These are phyloP conservation scores for Clytia hemisphaerica DNA, from an alignment of 30 jellyfish, hydroid and myxozoan species.

Conservation along the genomic window DNA sequence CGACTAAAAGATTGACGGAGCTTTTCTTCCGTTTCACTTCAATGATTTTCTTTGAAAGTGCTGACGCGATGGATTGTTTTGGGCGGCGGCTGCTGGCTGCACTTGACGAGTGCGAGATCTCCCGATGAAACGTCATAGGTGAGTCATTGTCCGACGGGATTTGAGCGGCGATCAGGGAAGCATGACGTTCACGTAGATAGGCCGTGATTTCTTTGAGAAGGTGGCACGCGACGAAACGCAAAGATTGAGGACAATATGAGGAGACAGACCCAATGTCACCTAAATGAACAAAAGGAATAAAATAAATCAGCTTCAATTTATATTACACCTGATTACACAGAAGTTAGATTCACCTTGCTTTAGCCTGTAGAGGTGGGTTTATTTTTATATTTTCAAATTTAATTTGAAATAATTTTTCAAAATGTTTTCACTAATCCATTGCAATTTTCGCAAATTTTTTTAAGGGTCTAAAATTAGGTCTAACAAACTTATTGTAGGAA, in stretches of 20 bases:
- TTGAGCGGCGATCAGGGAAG: no score
- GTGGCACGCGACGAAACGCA: constrained; percentile 70
- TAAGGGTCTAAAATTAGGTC: no score
- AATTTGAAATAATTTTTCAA: no score
- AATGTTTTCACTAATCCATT: no score
- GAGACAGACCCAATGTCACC: constrained; percentile 54
- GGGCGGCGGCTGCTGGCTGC: neutral
- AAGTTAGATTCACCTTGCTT: no score
- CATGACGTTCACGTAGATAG: constrained; percentile 78
- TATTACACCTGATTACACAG: no score
- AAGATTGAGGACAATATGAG: constrained; percentile 57
- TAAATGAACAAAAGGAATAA: constrained; percentile 10
- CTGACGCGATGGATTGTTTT: constrained; percentile 18
- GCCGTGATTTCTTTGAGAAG: constrained; percentile 76
- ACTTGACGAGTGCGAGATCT: neutral
- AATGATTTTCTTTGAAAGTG: constrained; percentile 17
- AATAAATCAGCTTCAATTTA: no score
- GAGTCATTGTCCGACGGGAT: constrained; percentile 16
- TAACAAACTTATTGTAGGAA: no score
- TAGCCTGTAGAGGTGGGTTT: no score
- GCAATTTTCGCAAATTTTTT: no score
- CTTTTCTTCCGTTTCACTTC: constrained; percentile 33
- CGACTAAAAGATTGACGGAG: constrained; percentile 13
- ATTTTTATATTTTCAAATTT: no score
- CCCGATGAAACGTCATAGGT: no score